Evolutionary conservation across 2,113 vertebrate species (phyloP), one percentile per base, ranked within the genome.

Genomic region (Scortum barcoo): DNA sequence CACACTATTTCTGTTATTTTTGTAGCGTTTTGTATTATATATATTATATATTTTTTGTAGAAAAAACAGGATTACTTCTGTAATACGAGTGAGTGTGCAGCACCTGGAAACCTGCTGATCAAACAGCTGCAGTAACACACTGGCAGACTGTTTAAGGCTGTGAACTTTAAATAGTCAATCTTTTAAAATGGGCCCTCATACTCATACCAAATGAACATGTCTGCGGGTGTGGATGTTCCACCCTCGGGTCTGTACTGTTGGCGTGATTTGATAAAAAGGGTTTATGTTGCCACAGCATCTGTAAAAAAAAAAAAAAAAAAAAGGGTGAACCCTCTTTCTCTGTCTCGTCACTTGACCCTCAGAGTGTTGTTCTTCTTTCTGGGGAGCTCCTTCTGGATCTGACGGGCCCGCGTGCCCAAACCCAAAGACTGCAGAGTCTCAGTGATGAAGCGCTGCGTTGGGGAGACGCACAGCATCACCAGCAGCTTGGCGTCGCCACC

Each of bases 401-500:
- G 96, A 20, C 90, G 92, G 14, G 95, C 96, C 26, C 93, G 91
- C 1, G 82, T 79, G 61, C 97, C 96, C 4, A 97, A 95, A 44
- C 94, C 94, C 82, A 98, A 92, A 30, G 94, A 92, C 92, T 96
- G 97, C 86, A 97, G 86, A 0, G 96, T 95, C 90, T 97, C 96
- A 0, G 95, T 93, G 83, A 96, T 42, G 72, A 95, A 96, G 75
- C 86, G 95, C 72, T 89, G 95, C 7, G 91, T 91, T 1, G 96
- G 97, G 61, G 96, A 96, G 44, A 97, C 94, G 20, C 97, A 97
- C 40, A 97, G 82, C 82, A 97, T 94, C 92, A 97, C 83, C 93
- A 97, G 87, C 78, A 97, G 87, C 90, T 97, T 97, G 3, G 95
- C 95, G 42, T 98, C 96, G 1, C 96, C 97, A 24, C 97, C 97